Evolutionary conservation across 2,113 vertebrate genomes (phyloP).

Genomic region (Silurus meridionalis): DNA sequence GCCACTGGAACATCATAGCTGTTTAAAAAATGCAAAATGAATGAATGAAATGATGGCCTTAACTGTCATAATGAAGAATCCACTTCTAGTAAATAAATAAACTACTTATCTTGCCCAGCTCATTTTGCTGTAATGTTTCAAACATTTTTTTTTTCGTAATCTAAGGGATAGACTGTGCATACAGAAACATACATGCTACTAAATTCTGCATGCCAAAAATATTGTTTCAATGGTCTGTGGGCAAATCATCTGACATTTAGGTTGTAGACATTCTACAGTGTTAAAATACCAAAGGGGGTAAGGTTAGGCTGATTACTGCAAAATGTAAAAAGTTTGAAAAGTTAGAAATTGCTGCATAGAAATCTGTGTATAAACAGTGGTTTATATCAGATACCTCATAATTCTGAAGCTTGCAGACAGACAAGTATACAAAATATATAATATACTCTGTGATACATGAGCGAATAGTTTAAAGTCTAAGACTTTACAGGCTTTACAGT

Average conservation of each 20-base stretch:
- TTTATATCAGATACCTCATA: background rate
- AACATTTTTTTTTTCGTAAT: background rate
- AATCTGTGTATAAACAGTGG: background rate
- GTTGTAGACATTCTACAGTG: background rate
- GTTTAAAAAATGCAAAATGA: too few species aligned
- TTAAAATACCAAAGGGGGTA: background rate
- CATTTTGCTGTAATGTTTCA: background rate
- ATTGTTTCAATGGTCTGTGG: too few species aligned
- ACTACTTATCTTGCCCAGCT: background rate
- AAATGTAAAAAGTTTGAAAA: background rate
- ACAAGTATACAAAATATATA: background rate
- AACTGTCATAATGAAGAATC: background rate
- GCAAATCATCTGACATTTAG: background rate
- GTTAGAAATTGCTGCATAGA: background rate
- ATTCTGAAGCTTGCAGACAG: background rate
- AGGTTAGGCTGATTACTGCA: background rate
- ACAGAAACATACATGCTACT: background rate
- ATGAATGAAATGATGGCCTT: background rate
- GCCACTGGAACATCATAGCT: background rate
- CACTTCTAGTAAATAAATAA: background rate
- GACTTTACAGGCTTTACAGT: background rate
- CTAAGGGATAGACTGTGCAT: background rate
- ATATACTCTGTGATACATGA: background rate
- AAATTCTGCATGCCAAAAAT: background rate
- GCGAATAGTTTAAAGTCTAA: background rate